These are phyloP conservation scores for Seison nebaliae DNA, from an alignment of 1,140 invertebrate species.

Conservation along the genomic window DNA sequence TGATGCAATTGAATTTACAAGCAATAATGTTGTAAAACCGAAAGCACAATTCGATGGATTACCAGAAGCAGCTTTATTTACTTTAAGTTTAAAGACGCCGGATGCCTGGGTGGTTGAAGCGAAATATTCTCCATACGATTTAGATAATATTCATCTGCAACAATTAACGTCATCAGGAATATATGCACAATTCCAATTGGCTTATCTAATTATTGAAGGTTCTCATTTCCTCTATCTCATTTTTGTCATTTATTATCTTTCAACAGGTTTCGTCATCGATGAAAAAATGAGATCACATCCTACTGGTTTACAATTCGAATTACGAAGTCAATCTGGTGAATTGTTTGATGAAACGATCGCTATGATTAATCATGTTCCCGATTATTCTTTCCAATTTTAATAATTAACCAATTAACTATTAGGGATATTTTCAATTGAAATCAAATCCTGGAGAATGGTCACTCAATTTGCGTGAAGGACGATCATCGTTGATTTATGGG, in stretches of 20 bases:
- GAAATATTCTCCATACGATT: constrained; percentile 68
- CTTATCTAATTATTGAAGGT: constrained; percentile 66
- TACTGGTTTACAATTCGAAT: constrained; percentile 68
- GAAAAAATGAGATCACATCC: constrained; percentile 63
- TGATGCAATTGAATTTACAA: constrained; percentile 50
- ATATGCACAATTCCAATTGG: constrained; percentile 59
- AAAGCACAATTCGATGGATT: constrained; percentile 55
- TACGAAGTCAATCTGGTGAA: constrained; percentile 47
- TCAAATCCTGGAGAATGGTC: constrained; percentile 86
- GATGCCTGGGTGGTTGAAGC: constrained; percentile 95
- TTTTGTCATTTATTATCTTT: constrained; percentile 10
- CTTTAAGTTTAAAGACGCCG: constrained; percentile 72
- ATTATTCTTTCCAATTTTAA: constrained; percentile 15
- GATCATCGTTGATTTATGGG: constrained; percentile 62
- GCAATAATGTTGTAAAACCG: constrained; percentile 42
- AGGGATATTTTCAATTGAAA: constrained; percentile 53
- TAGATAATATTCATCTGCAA: constrained; percentile 68
- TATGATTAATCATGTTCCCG: constrained; percentile 65
- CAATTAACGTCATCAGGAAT: constrained; percentile 32
- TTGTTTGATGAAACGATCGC: constrained; percentile 73
- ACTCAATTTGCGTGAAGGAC: constrained; percentile 42
- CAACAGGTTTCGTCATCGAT: constrained; percentile 66
- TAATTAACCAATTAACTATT: too few relatives aligned
- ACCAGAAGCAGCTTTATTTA: constrained; percentile 67
- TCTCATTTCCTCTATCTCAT: constrained; percentile 10